Percentiles rank a stretch among this genome's conserved stretches.
These are phyloP conservation scores for Thymelicus acteon DNA, from an alignment of 2,888 invertebrate species.

Conservation along the genomic window DNA sequence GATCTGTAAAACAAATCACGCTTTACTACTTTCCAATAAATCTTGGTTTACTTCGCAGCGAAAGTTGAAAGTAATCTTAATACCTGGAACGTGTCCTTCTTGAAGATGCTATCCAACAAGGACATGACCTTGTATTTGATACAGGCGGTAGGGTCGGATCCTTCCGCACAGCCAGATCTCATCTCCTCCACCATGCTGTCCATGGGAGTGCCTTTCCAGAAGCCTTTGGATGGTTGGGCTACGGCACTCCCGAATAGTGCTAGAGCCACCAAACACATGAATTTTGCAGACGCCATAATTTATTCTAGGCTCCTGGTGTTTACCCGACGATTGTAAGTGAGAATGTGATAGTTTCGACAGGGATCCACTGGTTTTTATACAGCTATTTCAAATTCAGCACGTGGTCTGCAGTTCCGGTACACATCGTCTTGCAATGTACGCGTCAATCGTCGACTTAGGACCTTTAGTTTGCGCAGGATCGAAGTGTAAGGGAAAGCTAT, in stretches of 20 bases:
- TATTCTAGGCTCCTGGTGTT: conserved; percentile 64
- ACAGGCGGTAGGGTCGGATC: conserved; percentile 91
- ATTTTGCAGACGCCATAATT: conserved; percentile 78
- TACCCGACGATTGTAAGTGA: conserved; percentile 71
- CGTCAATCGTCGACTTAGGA: conserved; percentile 63
- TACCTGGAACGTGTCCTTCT: conserved; percentile 92
- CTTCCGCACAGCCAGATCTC: conserved; percentile 89
- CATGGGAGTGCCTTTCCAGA: conserved; percentile 89
- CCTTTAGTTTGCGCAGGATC: conserved; percentile 60
- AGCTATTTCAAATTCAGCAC: conserved; percentile 84
- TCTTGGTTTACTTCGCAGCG: conserved; percentile 10
- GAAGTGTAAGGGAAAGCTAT: conserved; percentile 83
- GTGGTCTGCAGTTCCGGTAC: conserved; percentile 77
- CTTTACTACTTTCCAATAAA: not conserved
- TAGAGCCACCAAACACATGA: conserved; percentile 74
- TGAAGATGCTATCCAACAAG: conserved; percentile 90
- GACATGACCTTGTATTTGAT: conserved; percentile 93
- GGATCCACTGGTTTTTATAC: conserved; percentile 82
- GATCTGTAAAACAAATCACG: conserved; percentile 76
- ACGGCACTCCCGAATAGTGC: conserved; percentile 85
- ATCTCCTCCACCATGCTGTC: conserved; percentile 91
- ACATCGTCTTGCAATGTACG: conserved; percentile 74
- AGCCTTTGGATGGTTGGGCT: conserved; percentile 87
- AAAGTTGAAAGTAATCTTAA: conserved; percentile 36
- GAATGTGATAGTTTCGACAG: conserved; percentile 80